phyloP scores from a whole-genome alignment of 1,140 invertebrate genomes.

The Potamilus streckersoni region DNA sequence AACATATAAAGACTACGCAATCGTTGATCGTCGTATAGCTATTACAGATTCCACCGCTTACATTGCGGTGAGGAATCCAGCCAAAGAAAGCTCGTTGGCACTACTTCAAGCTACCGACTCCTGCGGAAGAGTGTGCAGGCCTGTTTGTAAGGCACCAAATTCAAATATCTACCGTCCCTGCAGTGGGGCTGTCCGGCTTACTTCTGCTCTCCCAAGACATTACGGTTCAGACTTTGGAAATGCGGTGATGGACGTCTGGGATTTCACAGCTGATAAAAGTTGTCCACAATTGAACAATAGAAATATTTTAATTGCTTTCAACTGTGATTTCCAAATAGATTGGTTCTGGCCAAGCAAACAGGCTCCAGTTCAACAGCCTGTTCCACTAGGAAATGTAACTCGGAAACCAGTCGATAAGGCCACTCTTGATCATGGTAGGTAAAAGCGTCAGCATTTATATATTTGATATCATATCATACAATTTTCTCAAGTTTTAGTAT shows the following conservation, averaged over 20 bases:
- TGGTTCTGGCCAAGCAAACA: slow-evolving; percentile 48
- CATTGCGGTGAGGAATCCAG: slow-evolving; percentile 47
- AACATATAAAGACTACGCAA: slow-evolving; percentile 56
- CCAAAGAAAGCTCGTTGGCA: slow-evolving; percentile 29
- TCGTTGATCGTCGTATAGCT: slow-evolving; percentile 54
- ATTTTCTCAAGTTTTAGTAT: too few species aligned
- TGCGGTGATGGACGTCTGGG: slow-evolving; percentile 48
- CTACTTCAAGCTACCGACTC: slow-evolving; percentile 53
- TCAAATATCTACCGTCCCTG: slow-evolving; percentile 40
- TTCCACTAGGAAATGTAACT: too few species aligned
- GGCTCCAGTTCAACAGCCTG: too few species aligned
- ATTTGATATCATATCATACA: too few species aligned
- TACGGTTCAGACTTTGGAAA: slow-evolving; percentile 50
- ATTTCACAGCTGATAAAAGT: slow-evolving; percentile 37
- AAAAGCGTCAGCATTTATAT: too few species aligned
- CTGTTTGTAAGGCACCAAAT: slow-evolving; percentile 47
- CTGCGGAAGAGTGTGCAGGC: slow-evolving; percentile 55
- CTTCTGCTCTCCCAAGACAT: slow-evolving; percentile 32
- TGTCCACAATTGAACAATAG: slow-evolving; percentile 45
- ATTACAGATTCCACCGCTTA: slow-evolving; percentile 51
- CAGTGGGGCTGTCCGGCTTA: slow-evolving; percentile 45
- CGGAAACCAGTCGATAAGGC: too few species aligned
- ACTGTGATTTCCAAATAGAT: slow-evolving; percentile 55
- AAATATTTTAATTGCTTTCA: slow-evolving; percentile 51
- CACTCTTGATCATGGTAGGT: too few species aligned